Base-by-base conservation (phyloP, 1,140 invertebrate genomes). In the Leptinotarsa undecemlineata region DNA sequence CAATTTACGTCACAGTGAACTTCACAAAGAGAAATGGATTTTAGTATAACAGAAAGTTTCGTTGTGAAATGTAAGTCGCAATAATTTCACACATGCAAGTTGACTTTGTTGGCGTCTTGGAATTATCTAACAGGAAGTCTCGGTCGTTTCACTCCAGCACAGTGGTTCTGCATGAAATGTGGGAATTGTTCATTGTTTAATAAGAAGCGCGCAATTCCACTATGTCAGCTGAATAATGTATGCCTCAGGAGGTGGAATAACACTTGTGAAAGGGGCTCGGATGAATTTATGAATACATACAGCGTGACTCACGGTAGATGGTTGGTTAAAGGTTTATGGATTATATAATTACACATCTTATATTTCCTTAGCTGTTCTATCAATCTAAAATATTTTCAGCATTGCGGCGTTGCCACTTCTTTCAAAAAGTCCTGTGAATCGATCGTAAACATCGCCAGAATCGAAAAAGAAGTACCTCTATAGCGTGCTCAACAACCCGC, bases 171-270 rank as follows among this genome's bases (percentile, higher is more conserved):
- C 66, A 68, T 68, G 66, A 68, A 68, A 68, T 68, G 66, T 68
- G 66, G 42, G 33, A 68, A 68, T 68, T 68, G 66, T 68, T 68
- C 66, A 68, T 68, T 68, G 42, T 68, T 68, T 68, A 68, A 68
- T 68, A 68, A 57, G 51, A 19, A 15, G 51, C 51, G 17, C 15
- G 3, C 51, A 57, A 17, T 57, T 19, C 51, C 51, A 57, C 51
- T 17, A 19, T 19, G n/a, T n/a, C 51, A n/a, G 51, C 51, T 57
- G 51, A 57, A 57, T 57, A 57, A 57, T 57, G 51, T 57, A 57
- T 57, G 51, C 51, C n/a, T 4, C 51, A 57, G 17, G 15, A 19
- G 6, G 51, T 57, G 17, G 14, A 57, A n/a, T 57, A 19, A 57
- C 17, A 57, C 17, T 57, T 17, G 15, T 57, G 51, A 8, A 57